Conservation (phyloP, 2,113 vertebrate species). For the Verasper variegatus region DNA sequence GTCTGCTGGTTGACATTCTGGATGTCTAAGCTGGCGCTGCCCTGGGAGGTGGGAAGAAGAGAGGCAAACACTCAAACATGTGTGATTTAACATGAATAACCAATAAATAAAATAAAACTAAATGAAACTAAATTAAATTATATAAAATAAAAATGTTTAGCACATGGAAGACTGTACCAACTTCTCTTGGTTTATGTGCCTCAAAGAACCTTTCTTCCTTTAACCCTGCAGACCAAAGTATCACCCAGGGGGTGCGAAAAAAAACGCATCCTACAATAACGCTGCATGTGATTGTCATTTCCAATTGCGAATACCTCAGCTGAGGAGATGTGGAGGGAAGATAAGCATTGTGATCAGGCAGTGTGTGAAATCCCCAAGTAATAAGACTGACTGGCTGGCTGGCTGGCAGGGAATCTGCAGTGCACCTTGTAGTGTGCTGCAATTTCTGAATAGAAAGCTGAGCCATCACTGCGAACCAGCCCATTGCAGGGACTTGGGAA, state of each 20-base stretch:
- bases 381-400: constrained; percentile 66
- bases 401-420: constrained; percentile 78
- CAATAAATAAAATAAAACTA: not conserved
- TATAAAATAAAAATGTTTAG: not conserved
- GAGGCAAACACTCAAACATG: constrained; percentile 30
- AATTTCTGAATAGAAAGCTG: constrained; percentile 78
- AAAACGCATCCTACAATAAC: constrained; percentile 54
- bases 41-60: constrained; percentile 79
- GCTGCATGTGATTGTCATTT: constrained; percentile 72
- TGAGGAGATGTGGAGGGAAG: constrained; percentile 67
- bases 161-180: constrained; percentile 23
- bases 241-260: not conserved
- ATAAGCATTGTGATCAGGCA: constrained; percentile 75
- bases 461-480: constrained; percentile 78
- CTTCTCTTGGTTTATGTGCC: constrained; percentile 29
- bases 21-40: constrained; percentile 96
- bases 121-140: not conserved
- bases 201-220: constrained; percentile 44
- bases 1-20: constrained; percentile 99
- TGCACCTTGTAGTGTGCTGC: constrained; percentile 78
- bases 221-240: constrained; percentile 12
- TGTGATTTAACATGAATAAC: not conserved
- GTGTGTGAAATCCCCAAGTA: constrained; percentile 77
- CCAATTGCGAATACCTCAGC: constrained; percentile 67
- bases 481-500: constrained; percentile 70